Conservation (phyloP, 2,888 invertebrate species). For the Cantharis nigra region DNA sequence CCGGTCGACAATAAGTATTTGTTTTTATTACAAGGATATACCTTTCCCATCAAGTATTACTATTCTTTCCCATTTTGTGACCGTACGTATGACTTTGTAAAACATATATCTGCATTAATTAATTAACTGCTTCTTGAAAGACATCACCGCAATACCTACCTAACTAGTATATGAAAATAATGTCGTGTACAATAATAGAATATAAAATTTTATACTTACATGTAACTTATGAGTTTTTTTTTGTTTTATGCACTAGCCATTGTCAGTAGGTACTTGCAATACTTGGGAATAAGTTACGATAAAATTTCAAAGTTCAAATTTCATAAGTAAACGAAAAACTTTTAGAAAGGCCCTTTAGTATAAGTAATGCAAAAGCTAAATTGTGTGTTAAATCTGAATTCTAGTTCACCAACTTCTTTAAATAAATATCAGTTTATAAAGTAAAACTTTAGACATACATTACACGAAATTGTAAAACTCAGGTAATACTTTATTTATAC, state of each 20-base stretch:
- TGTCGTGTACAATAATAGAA: too few species aligned
- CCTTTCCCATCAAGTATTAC: too few species aligned
- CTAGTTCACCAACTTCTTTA: conserved; percentile 24
- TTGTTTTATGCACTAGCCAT: background rate
- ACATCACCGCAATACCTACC: too few species aligned
- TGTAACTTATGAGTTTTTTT: too few species aligned
- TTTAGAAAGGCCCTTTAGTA: background rate
- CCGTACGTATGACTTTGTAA: too few species aligned
- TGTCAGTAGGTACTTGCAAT: background rate
- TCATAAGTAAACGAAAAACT: background rate
- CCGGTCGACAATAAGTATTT: too few species aligned
- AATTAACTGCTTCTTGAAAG: too few species aligned
- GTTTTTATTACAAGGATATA: too few species aligned
- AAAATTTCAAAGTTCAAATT: background rate
- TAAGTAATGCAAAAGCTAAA: conserved; percentile 32
- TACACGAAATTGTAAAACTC: background rate
- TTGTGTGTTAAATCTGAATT: conserved; percentile 38
- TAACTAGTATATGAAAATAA: too few species aligned
- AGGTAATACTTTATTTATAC: background rate
- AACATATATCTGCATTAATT: too few species aligned
- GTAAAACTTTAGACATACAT: conserved; percentile 16
- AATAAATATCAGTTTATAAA: conserved; percentile 26
- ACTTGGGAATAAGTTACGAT: background rate
- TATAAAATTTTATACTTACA: too few species aligned
- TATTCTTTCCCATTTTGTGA: too few species aligned